A percentile compares a stretch with the other conserved stretches of the same genome.
phyloP scores from a whole-genome alignment of 2,113 vertebrate species.

The Dissostichus mawsoni region DNA sequence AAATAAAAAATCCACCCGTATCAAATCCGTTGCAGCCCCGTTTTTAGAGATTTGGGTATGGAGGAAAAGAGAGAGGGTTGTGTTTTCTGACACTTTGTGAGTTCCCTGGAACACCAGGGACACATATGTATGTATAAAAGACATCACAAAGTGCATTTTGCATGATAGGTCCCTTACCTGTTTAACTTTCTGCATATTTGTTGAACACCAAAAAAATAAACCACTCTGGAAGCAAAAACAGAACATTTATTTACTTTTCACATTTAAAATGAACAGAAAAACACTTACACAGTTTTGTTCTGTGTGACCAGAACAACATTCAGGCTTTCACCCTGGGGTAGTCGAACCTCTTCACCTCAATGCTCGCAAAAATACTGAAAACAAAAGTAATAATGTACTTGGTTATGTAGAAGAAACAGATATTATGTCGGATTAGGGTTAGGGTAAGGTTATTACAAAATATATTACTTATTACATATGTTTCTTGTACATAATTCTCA shows the following conservation, averaged over 20 bases:
- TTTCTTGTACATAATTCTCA: not conserved
- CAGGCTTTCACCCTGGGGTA: constrained; percentile 76
- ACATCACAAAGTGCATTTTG: too few species aligned
- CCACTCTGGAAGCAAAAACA: not conserved
- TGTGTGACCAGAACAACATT: constrained; percentile 84
- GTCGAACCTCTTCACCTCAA: constrained; percentile 84
- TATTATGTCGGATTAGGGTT: not conserved
- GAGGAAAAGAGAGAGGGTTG: too few species aligned
- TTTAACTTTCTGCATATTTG: not conserved
- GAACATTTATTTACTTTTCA: not conserved
- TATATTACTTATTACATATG: not conserved
- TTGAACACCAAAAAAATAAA: not conserved
- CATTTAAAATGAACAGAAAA: not conserved
- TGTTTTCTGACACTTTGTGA: too few species aligned
- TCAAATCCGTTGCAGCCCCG: too few species aligned
- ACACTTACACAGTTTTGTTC: constrained; percentile 60
- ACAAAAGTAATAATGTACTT: constrained; percentile 1
- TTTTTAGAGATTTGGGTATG: too few species aligned
- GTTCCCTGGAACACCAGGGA: too few species aligned
- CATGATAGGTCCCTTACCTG: too few species aligned
- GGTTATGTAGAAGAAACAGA: not conserved
- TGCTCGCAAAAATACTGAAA: constrained; percentile 85
- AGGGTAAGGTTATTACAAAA: not conserved
- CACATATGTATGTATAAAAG: too few species aligned
- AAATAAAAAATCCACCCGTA: too few species aligned